Percentiles rank a stretch among this genome's conserved stretches.
Conservation (phyloP, 2,888 invertebrate genomes). For the Melipona beecheii region DNA sequence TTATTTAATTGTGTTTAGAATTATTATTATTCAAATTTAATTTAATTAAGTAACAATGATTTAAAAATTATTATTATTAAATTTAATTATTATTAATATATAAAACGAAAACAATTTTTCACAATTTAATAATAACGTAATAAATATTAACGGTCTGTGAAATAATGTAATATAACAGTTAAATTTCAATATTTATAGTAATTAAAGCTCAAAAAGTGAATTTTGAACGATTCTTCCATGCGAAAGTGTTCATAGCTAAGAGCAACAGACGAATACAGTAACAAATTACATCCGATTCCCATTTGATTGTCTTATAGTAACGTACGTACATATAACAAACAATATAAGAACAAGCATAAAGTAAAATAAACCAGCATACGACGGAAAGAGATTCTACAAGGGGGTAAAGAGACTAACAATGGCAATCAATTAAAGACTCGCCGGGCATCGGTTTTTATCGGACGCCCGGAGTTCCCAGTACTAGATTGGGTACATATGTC, state of each 20-base stretch:
- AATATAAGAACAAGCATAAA: neutral
- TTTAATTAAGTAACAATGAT: too few species aligned
- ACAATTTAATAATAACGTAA: too few species aligned
- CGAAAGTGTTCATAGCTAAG: neutral
- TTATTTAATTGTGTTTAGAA: too few species aligned
- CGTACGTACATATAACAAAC: neutral
- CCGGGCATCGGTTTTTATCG: conserved; percentile 69
- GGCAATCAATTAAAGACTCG: conserved; percentile 70
- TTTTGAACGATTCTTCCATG: neutral
- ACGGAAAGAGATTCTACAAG: neutral
- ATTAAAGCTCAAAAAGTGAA: neutral
- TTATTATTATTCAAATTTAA: too few species aligned
- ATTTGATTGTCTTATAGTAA: conserved; percentile 1
- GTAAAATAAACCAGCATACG: neutral
- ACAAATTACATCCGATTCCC: conserved; percentile 29
- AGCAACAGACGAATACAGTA: neutral
- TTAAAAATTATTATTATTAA: too few species aligned
- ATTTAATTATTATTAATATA: too few species aligned
- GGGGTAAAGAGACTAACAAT: conserved; percentile 36
- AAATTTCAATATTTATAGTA: too few species aligned
- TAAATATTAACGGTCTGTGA: too few species aligned
- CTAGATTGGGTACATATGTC: conserved; percentile 66
- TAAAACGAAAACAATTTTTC: too few species aligned
- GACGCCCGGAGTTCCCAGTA: conserved; percentile 71
- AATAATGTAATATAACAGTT: too few species aligned